A percentile compares a stretch with the other conserved stretches of the same genome.
These are phyloP conservation scores for Scophthalmus maximus DNA, from an alignment of 2,113 vertebrate genomes.

Conservation along the genomic window DNA sequence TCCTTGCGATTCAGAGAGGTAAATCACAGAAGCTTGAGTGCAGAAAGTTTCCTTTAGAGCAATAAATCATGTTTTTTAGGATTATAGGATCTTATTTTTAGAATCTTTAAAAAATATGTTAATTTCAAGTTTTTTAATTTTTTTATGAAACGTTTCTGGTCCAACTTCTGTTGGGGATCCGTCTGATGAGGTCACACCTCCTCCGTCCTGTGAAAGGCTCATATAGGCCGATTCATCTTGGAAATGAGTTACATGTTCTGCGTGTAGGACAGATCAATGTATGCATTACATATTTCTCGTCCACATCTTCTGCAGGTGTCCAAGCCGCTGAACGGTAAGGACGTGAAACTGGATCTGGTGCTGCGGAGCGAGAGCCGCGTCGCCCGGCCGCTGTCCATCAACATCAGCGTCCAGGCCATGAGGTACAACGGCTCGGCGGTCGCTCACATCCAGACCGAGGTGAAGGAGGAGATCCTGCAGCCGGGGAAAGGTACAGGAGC, in stretches of 20 bases:
- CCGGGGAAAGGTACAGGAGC: slow-evolving; percentile 63
- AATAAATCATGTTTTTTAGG: too few relatives aligned
- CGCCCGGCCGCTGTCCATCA: slow-evolving; percentile 35
- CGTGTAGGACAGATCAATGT: not conserved
- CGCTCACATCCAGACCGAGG: slow-evolving; percentile 21
- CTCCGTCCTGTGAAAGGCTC: too few relatives aligned
- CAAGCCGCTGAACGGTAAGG: slow-evolving; percentile 41
- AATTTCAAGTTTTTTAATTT: too few relatives aligned
- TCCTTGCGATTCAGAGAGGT: slow-evolving; percentile 46
- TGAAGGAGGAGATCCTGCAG: slow-evolving; percentile 28
- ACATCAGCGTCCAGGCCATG: slow-evolving; percentile 57
- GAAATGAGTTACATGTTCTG: too few relatives aligned
- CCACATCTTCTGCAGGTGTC: slow-evolving; percentile 54
- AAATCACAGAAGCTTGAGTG: not conserved
- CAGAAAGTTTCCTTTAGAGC: too few relatives aligned
- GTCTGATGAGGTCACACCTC: too few relatives aligned
- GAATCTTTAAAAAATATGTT: too few relatives aligned
- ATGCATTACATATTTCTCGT: too few relatives aligned
- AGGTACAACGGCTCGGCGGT: slow-evolving; percentile 42
- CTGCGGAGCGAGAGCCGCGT: slow-evolving; percentile 11
- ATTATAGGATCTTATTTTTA: too few relatives aligned
- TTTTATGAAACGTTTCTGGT: too few relatives aligned
- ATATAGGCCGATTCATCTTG: too few relatives aligned
- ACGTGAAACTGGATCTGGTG: slow-evolving; percentile 57
- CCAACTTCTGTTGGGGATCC: too few relatives aligned